Percentiles rank a stretch among this genome's conserved stretches.
Evolutionary conservation across 2,888 invertebrate species (phyloP).

Genomic region (Aphodius granarius): DNA sequence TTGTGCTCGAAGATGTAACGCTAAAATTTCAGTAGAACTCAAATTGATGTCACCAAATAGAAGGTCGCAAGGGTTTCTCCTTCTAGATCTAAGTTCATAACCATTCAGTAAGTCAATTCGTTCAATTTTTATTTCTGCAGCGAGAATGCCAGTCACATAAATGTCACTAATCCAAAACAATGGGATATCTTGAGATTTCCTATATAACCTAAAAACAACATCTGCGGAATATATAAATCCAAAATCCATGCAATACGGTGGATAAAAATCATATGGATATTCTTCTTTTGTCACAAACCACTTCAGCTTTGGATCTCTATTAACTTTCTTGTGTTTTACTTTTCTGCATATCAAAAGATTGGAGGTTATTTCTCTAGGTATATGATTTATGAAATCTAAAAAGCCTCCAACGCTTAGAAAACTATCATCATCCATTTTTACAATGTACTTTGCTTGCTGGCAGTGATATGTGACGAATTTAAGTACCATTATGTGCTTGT

Average conservation of each 20-base stretch:
- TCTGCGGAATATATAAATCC: slow-evolving; percentile 63
- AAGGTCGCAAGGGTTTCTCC: not conserved
- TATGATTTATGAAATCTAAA: slow-evolving; percentile 60
- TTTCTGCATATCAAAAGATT: slow-evolving; percentile 68
- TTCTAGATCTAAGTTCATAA: not conserved
- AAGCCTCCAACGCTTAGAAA: slow-evolving; percentile 70
- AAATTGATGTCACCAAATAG: not conserved
- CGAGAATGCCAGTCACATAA: slow-evolving; percentile 66
- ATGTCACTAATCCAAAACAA: slow-evolving; percentile 79
- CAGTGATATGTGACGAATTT: slow-evolving; percentile 78
- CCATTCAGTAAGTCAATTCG: slow-evolving; percentile 51
- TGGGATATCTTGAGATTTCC: slow-evolving; percentile 58
- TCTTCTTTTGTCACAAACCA: slow-evolving; percentile 75
- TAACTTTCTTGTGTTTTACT: slow-evolving; percentile 56
- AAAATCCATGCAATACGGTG: slow-evolving; percentile 75
- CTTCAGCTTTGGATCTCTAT: slow-evolving; percentile 69
- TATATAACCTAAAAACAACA: slow-evolving; percentile 57
- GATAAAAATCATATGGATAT: slow-evolving; percentile 66
- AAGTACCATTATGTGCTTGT: slow-evolving; percentile 81
- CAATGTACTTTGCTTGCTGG: slow-evolving; percentile 62
- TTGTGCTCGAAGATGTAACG: not conserved
- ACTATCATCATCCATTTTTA: slow-evolving; percentile 80
- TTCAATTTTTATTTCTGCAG: slow-evolving; percentile 60
- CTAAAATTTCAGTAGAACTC: not conserved
- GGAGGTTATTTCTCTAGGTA: slow-evolving; percentile 56